phyloP scores from a whole-genome alignment of 2,113 vertebrate genomes.

The Clarias batrachus region DNA sequence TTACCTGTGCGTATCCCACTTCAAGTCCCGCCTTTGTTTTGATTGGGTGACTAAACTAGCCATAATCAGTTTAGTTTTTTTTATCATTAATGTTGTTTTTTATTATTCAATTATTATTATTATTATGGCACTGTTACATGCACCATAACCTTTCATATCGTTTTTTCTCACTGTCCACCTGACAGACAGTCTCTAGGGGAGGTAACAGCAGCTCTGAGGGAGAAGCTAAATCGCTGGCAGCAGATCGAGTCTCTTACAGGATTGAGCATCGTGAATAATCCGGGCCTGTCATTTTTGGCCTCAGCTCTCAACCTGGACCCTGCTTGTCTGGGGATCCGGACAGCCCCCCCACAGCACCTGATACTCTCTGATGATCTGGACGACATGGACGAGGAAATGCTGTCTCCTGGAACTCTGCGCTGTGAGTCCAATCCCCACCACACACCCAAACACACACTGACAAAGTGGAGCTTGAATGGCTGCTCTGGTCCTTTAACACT shows the following conservation, averaged over 20 bases:
- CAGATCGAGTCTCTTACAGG: slow-evolving; percentile 88
- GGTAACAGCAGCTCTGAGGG: slow-evolving; percentile 85
- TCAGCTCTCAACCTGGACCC: slow-evolving; percentile 88
- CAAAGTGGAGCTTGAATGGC: background rate
- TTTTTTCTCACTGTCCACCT: background rate
- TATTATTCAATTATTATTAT: too few species aligned
- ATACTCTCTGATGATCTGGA: slow-evolving; percentile 92
- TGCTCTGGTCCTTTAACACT: background rate
- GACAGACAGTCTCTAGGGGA: slow-evolving; percentile 87
- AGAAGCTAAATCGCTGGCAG: slow-evolving; percentile 92
- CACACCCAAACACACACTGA: background rate
- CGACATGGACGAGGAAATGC: slow-evolving; percentile 92
- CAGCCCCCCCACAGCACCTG: slow-evolving; percentile 80
- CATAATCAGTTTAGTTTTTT: background rate
- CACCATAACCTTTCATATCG: background rate
- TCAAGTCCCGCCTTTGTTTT: background rate
- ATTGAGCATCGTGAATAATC: slow-evolving; percentile 88
- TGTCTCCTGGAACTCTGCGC: slow-evolving; percentile 87
- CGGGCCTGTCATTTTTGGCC: slow-evolving; percentile 82
- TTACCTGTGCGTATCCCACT: background rate
- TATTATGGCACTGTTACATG: background rate
- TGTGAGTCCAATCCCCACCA: slow-evolving; percentile 70
- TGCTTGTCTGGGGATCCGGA: slow-evolving; percentile 80
- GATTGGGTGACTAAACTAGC: background rate
- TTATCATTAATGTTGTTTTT: background rate